Conservation (phyloP, 1,140 invertebrate genomes). For the Eupeodes corollae region DNA sequence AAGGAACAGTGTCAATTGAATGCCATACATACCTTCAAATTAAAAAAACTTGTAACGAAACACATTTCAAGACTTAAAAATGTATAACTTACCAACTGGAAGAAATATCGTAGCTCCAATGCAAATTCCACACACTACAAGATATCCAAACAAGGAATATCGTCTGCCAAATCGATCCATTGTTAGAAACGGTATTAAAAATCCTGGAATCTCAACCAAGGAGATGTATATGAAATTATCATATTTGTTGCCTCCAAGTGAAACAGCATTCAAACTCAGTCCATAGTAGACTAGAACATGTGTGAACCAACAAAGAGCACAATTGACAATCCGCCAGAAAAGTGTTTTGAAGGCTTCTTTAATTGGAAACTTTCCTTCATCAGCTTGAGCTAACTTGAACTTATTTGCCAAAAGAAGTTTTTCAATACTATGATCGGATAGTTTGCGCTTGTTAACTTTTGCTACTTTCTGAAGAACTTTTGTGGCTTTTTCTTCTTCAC, state of each 20-base stretch:
- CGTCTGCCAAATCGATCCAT: constrained; percentile 53
- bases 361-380: constrained; percentile 36
- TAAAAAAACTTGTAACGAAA: not conserved
- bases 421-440: constrained; percentile 44
- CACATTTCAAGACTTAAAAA: no score
- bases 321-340: constrained; percentile 48
- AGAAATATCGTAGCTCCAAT: constrained; percentile 30
- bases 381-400: constrained; percentile 29
- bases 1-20: constrained; percentile 48
- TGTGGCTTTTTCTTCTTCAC: constrained; percentile 49
- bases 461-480: constrained; percentile 49
- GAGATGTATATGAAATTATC: constrained; percentile 59
- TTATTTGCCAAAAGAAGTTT: constrained; percentile 34
- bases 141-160: constrained; percentile 44
- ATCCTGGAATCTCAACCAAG: constrained; percentile 59
- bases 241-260: constrained; percentile 60
- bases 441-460: constrained; percentile 51
- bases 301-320: constrained; percentile 57
- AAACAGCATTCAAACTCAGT: constrained; percentile 64
- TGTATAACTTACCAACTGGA: constrained; percentile 11
- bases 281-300: constrained; percentile 70
- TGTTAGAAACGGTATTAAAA: constrained; percentile 50
- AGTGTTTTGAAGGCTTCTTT: constrained; percentile 44
- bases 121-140: constrained; percentile 46
- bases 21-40: not conserved